phyloP scores from a whole-genome alignment of 2,888 invertebrate genomes.

The Geotrupes spiniger region DNA sequence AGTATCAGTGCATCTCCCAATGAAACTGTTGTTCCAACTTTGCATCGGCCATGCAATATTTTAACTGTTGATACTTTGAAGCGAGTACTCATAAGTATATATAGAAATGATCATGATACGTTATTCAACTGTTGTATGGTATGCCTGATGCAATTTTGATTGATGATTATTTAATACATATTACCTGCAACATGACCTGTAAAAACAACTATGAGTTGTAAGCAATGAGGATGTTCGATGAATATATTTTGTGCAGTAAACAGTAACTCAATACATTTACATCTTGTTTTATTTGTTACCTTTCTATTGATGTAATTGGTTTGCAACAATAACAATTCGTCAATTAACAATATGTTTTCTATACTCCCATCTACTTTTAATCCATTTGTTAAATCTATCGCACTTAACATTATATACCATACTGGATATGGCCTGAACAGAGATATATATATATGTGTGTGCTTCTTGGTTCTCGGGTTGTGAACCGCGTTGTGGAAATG shows the following conservation, averaged over 20 bases:
- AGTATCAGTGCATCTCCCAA: slow-evolving; percentile 19
- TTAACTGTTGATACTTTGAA: not conserved
- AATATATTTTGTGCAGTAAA: slow-evolving; percentile 55
- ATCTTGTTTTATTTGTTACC: slow-evolving; percentile 31
- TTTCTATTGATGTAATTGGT: slow-evolving; percentile 1
- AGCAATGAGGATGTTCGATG: slow-evolving; percentile 51
- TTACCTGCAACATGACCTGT: slow-evolving; percentile 50
- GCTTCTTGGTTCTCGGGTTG: too few species aligned
- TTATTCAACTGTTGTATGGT: slow-evolving; percentile 7
- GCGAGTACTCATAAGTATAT: too few species aligned
- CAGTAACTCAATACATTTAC: slow-evolving; percentile 46
- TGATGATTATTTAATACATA: slow-evolving; percentile 13
- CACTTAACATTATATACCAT: too few species aligned
- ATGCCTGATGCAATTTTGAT: slow-evolving; percentile 4
- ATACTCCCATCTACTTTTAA: too few species aligned
- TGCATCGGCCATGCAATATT: slow-evolving; percentile 11
- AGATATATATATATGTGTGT: too few species aligned
- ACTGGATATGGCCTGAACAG: too few species aligned
- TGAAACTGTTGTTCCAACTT: slow-evolving; percentile 14
- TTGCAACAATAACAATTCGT: too few species aligned
- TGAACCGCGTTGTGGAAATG: too few species aligned
- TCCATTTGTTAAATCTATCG: too few species aligned
- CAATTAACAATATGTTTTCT: too few species aligned
- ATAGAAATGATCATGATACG: not conserved
- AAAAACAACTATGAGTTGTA: slow-evolving; percentile 47